A percentile compares a stretch with the other conserved stretches of the same genome.
phyloP scores from a whole-genome alignment of 2,888 invertebrate species.

The Leptinotarsa juncta region DNA sequence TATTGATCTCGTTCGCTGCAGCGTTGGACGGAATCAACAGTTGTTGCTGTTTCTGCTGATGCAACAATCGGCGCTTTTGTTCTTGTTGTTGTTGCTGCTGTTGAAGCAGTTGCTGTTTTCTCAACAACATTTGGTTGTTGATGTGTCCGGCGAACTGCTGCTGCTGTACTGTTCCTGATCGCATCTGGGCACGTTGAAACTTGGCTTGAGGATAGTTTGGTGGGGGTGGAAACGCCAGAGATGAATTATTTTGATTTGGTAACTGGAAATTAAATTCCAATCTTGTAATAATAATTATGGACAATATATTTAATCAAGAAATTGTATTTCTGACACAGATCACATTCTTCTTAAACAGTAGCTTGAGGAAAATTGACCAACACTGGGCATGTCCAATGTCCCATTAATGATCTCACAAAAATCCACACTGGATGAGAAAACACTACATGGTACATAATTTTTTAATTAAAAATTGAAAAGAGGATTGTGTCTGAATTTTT shows the following conservation, averaged over 20 bases:
- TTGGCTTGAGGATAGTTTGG: slow-evolving; percentile 60
- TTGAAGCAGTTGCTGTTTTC: slow-evolving; percentile 57
- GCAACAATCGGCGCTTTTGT: slow-evolving; percentile 78
- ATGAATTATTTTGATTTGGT: slow-evolving; percentile 45
- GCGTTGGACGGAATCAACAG: slow-evolving; percentile 83
- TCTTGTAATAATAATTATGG: no score
- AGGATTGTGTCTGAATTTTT: no score
- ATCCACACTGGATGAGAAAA: no score
- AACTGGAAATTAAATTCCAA: slow-evolving; percentile 42
- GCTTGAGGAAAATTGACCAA: no score
- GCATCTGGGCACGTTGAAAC: slow-evolving; percentile 39
- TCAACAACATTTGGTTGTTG: slow-evolving; percentile 62
- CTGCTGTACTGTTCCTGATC: slow-evolving; percentile 43
- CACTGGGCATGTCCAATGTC: no score
- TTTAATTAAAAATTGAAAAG: no score
- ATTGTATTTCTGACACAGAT: no score
- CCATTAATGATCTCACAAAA: no score
- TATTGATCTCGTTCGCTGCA: slow-evolving; percentile 67
- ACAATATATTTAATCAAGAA: no score
- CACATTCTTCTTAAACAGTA: no score
- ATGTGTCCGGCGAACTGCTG: slow-evolving; percentile 45
- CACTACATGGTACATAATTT: no score
- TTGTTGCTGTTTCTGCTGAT: slow-evolving; percentile 85
- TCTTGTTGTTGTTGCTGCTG: slow-evolving; percentile 62
- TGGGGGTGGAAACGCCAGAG: slow-evolving; percentile 60